Evolutionary conservation across 2,797 vertebrate species (phyloP).

Genomic region (Mormyrops attenuatus): DNA sequence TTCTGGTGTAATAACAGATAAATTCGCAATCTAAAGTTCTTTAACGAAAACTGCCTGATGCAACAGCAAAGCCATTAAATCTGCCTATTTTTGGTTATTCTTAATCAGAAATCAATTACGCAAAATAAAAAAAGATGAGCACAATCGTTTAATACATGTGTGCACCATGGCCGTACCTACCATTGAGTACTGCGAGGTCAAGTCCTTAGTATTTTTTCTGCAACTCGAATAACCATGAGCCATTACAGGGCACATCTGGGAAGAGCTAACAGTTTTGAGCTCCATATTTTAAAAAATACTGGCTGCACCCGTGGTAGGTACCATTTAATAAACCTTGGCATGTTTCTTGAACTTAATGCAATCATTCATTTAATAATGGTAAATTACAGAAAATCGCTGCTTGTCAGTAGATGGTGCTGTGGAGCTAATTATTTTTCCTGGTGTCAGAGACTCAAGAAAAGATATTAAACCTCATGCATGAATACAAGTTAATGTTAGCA

Average conservation of each 20-base stretch:
- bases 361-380: background rate
- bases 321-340: background rate
- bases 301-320: background rate
- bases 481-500: background rate
- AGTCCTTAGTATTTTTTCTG: background rate
- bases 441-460: background rate
- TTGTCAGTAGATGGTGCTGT: slow-evolving; percentile 57
- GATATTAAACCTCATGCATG: background rate
- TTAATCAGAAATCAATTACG: background rate
- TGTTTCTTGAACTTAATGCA: background rate
- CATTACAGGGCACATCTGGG: background rate
- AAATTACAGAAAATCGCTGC: background rate
- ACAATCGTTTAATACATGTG: background rate
- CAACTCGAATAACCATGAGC: background rate
- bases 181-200: background rate
- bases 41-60: background rate
- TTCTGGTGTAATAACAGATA: background rate
- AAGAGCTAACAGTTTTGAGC: background rate
- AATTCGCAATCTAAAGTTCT: background rate
- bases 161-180: background rate
- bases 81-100: background rate
- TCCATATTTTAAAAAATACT: background rate
- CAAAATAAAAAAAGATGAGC: background rate
- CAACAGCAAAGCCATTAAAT: background rate
- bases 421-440: slow-evolving; percentile 17